These are phyloP conservation scores for Desmodus rotundus DNA, from an alignment of 2,113 vertebrate species.

Conservation along the genomic window DNA sequence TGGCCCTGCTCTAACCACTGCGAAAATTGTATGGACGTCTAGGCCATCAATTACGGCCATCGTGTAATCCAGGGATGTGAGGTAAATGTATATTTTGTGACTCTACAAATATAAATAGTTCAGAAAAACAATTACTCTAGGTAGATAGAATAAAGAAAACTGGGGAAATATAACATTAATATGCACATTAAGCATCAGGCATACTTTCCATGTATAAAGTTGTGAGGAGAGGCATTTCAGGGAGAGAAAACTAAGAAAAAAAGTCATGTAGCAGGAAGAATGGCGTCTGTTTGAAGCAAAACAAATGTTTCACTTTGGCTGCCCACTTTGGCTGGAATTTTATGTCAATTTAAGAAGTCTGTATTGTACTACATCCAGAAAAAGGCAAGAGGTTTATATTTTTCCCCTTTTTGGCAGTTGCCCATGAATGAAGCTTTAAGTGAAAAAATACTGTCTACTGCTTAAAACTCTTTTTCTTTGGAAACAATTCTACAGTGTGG, in stretches of 20 bases:
- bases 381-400: not conserved
- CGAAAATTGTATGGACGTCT: not conserved
- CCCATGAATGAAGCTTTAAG: not conserved
- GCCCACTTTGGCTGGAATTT: not conserved
- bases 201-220: not conserved
- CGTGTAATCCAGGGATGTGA: not conserved
- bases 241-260: not conserved
- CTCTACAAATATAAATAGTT: not conserved
- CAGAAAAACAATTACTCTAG: not conserved
- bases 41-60: accelerated
- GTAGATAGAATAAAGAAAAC: not conserved
- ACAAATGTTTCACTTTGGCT: not conserved
- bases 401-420: not conserved
- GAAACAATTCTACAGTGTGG: not conserved
- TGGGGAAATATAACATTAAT: not conserved
- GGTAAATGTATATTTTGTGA: not conserved
- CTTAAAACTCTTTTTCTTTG: not conserved
- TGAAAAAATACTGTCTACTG: not conserved
- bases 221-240: not conserved
- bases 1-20: not conserved
- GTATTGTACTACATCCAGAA: not conserved
- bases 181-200: not conserved
- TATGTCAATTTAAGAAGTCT: not conserved
- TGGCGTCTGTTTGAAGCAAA: not conserved
- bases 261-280: not conserved